Conservation (phyloP, 2,888 invertebrate genomes). For the Charanyca ferruginea region DNA sequence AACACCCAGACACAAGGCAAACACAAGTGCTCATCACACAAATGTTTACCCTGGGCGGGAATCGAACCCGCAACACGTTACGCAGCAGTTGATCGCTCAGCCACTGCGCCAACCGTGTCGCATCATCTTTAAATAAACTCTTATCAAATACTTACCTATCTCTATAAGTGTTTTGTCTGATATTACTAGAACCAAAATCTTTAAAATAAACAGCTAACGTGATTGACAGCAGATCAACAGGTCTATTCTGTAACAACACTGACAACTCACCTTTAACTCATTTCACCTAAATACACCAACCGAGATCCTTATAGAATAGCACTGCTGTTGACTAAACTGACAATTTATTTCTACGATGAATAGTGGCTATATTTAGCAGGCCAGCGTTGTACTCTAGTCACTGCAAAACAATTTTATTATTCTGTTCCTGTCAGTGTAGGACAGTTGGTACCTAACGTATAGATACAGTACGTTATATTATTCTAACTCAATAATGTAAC, state of each 20-base stretch:
- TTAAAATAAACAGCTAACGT: background rate
- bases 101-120: too few relatives aligned
- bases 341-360: constrained; percentile 12
- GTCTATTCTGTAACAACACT: too few relatives aligned
- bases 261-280: background rate
- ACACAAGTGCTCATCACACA: too few relatives aligned
- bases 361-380: constrained; percentile 11
- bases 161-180: constrained; percentile 9
- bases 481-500: constrained; percentile 6
- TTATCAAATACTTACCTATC: too few relatives aligned
- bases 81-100: too few relatives aligned
- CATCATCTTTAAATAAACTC: too few relatives aligned
- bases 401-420: constrained; percentile 16
- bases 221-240: too few relatives aligned
- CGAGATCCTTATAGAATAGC: background rate
- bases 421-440: constrained; percentile 14
- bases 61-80: too few relatives aligned
- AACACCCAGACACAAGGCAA: too few relatives aligned
- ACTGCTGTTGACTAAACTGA: constrained; percentile 3
- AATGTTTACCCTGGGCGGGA: too few relatives aligned
- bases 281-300: background rate
- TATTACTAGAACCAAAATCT: background rate
- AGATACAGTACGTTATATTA: constrained; percentile 1
- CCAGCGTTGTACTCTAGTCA: background rate
- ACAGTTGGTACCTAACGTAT: background rate